Percentiles rank a stretch among this genome's conserved stretches.
Conservation (phyloP, 2,113 vertebrate species). For the Lethenteron camtschaticum region DNA sequence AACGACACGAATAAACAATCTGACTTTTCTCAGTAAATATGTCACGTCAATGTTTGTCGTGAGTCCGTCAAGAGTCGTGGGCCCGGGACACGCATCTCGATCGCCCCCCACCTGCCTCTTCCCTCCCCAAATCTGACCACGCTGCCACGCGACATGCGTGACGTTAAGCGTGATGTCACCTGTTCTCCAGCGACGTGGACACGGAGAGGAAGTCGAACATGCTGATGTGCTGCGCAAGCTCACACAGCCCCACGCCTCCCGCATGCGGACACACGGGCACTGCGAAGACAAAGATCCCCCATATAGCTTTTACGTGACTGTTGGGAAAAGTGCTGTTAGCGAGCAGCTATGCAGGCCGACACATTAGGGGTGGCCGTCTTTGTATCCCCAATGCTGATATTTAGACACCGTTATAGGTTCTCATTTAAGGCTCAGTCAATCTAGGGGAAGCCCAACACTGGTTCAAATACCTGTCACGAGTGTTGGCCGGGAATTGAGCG, state of each 20-base stretch:
- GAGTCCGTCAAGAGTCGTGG: background rate
- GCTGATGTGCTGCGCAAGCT: conserved; percentile 41
- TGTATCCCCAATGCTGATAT: too few relatives aligned
- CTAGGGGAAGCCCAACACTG: too few relatives aligned
- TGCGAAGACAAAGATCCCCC: conserved; percentile 12
- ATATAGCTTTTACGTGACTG: too few relatives aligned
- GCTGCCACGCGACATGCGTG: background rate
- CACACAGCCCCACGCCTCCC: conserved; percentile 43
- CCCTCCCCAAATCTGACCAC: background rate
- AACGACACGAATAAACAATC: too few relatives aligned
- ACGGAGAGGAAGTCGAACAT: conserved; percentile 37
- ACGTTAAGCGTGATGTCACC: conserved; percentile 13
- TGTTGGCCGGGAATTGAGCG: too few relatives aligned
- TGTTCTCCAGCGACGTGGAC: conserved; percentile 26
- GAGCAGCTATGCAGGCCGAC: too few relatives aligned
- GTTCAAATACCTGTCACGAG: too few relatives aligned
- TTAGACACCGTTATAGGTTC: too few relatives aligned
- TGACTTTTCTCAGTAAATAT: too few relatives aligned
- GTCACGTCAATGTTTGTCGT: background rate
- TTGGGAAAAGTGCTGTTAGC: too few relatives aligned
- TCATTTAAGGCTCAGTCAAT: too few relatives aligned
- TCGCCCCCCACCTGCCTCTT: background rate
- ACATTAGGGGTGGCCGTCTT: too few relatives aligned
- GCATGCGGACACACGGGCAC: conserved; percentile 51
- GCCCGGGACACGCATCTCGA: background rate